A percentile compares a stretch with the other conserved stretches of the same genome.
Evolutionary conservation across 2,113 vertebrate genomes (phyloP).

Genomic region (Sylvilagus bachmani): DNA sequence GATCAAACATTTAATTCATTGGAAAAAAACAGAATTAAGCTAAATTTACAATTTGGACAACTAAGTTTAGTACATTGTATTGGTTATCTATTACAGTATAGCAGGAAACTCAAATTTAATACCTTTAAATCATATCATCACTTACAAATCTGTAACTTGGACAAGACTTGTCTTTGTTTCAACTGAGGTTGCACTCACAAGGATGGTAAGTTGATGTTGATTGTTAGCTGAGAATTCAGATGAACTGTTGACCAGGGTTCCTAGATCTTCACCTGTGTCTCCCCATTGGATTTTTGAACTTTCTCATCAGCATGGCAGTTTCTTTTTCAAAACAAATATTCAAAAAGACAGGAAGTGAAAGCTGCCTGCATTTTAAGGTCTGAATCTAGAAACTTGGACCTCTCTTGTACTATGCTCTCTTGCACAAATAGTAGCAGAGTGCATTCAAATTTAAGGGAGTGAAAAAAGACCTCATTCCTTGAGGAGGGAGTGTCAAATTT

Average conservation of each 20-base stretch:
- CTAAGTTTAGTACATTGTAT: not conserved
- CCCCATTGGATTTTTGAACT: not conserved
- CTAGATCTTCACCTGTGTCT: not conserved
- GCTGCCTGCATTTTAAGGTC: not conserved
- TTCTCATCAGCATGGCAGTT: not conserved
- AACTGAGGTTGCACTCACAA: not conserved
- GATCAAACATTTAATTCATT: conserved; percentile 24
- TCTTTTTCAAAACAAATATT: not conserved
- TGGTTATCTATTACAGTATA: not conserved
- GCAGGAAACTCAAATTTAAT: not conserved
- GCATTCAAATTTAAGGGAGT: not conserved
- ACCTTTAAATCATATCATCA: not conserved
- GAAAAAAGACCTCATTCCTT: not conserved
- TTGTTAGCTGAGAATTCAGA: not conserved
- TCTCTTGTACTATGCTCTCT: not conserved
- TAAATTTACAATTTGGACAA: not conserved
- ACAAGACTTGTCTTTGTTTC: not conserved
- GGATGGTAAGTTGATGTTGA: not conserved
- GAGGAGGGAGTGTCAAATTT: not conserved
- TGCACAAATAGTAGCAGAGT: not conserved
- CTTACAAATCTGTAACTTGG: not conserved
- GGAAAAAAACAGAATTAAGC: conserved; percentile 11
- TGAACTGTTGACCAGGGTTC: not conserved
- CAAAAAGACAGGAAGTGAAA: not conserved
- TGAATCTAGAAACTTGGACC: not conserved